Evolutionary conservation across 23 tunicate genomes (phyloP), one percentile per base, ranked within the genome.

Genomic region (Trididemnum miniatum): DNA sequence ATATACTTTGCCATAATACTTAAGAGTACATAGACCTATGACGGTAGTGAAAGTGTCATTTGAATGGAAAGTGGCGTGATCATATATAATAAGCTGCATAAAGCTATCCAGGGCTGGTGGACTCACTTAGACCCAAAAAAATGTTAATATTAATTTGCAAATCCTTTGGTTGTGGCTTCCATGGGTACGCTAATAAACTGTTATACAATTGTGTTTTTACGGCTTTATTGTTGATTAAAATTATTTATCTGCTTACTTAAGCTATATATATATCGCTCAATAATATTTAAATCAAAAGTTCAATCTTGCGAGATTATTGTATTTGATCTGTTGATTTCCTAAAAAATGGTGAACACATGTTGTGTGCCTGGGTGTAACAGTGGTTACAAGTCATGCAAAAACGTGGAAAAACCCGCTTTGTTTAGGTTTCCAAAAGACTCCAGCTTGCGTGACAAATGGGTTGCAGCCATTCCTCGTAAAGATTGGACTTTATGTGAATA

Each of bases 281-380:
- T 44, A 44, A 44, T 15, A 7, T 44, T 44, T 44, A 44, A 44
- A 44, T 44, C 54, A 44, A 7, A 44, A 44, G 15, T 44, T 44
- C 15, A 7, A 44, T 44, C 54, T 44, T 44, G 54, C 54, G 54
- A 44, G 54, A 44, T 44, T 7, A 44, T 44, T 44, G 15, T 44
- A 44, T 44, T 44, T 44, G 54, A 15, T 44, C 15, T 44, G 9
- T 44, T 44, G 54, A 15, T 44, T 44, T 44, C 54, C 54, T 44
- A 9, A 44, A 44, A 44, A 12, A 69, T 69, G 75, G 75, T 69
- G 4, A 29, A 69, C 39, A 69, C 75, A 29, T 69, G 75, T 69
- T 69, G 75, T 32, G 38, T 69, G 20, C 75, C 75, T 29, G 37
- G 75, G 20, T 69, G 75, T 34, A 69, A 30, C 39, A 31, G 39